Conservation (phyloP, 2,113 vertebrate species). For the Rafetus swinhoei region DNA sequence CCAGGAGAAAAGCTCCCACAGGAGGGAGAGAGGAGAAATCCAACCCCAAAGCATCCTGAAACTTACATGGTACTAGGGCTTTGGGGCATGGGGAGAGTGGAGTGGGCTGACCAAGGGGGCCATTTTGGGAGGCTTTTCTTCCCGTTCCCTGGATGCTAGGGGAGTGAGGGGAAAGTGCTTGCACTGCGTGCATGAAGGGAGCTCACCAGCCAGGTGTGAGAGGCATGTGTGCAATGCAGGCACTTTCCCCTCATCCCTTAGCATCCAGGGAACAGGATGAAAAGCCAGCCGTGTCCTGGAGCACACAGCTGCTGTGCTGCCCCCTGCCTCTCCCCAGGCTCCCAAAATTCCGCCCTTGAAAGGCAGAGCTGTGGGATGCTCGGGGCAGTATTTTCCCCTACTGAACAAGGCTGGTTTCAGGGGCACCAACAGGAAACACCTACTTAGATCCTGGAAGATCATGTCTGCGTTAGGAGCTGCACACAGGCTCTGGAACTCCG, state of each 20-base stretch:
- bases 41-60: not conserved
- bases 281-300: too few species aligned
- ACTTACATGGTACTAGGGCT: not conserved
- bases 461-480: not conserved
- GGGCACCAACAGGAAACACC: not conserved
- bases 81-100: not conserved
- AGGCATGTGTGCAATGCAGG: too few species aligned
- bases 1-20: not conserved
- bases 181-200: too few species aligned
- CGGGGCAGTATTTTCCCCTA: not conserved
- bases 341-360: not conserved
- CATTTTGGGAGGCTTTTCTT: too few species aligned
- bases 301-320: too few species aligned
- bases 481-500: constrained; percentile 77
- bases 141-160: too few species aligned
- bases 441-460: constrained; percentile 77
- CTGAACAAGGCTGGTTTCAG: not conserved
- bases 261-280: too few species aligned
- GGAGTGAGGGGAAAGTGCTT: too few species aligned
- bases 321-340: too few species aligned
- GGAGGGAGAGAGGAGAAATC: not conserved
- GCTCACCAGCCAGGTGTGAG: too few species aligned
- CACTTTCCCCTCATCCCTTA: too few species aligned
- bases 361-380: not conserved
- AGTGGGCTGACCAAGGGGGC: not conserved